Conservation (phyloP, 35 echinoderm and acorn worm species). For the Ophiothrix spiculata region DNA sequence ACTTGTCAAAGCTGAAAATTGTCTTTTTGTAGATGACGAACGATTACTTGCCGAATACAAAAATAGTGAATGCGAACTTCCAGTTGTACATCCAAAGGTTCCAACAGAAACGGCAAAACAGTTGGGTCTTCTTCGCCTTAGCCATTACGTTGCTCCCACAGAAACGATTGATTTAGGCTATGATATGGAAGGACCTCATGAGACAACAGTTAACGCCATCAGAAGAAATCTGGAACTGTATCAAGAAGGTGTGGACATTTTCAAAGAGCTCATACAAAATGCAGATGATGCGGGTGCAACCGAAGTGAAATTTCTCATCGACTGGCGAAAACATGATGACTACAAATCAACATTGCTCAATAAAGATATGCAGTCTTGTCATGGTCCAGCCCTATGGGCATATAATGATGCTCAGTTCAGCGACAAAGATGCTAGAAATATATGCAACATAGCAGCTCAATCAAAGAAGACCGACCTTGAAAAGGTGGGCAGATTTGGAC, state of each 20-base stretch:
- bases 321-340: constrained; percentile 44
- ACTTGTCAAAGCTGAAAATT: neutral
- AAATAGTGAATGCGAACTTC: neutral
- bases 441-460: constrained; percentile 45
- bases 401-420: constrained; percentile 69
- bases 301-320: constrained; percentile 63
- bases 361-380: constrained; percentile 44
- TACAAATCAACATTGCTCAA: constrained; percentile 41
- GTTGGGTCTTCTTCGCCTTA: neutral
- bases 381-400: constrained; percentile 71
- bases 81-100: neutral
- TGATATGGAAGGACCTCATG: constrained; percentile 7
- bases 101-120: constrained; percentile 1
- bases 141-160: constrained; percentile 2
- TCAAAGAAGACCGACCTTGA: constrained; percentile 32
- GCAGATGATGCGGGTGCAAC: constrained; percentile 52
- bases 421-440: constrained; percentile 60
- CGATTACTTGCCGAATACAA: neutral
- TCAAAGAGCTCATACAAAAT: constrained; percentile 75
- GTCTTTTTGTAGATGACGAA: neutral
- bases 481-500: constrained; percentile 66
- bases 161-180: constrained; percentile 1
- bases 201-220: neutral
- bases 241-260: constrained; percentile 38
- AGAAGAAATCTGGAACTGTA: constrained; percentile 4